Conservation (phyloP, 2,113 vertebrate genomes). For the Lethenteron reissneri region DNA sequence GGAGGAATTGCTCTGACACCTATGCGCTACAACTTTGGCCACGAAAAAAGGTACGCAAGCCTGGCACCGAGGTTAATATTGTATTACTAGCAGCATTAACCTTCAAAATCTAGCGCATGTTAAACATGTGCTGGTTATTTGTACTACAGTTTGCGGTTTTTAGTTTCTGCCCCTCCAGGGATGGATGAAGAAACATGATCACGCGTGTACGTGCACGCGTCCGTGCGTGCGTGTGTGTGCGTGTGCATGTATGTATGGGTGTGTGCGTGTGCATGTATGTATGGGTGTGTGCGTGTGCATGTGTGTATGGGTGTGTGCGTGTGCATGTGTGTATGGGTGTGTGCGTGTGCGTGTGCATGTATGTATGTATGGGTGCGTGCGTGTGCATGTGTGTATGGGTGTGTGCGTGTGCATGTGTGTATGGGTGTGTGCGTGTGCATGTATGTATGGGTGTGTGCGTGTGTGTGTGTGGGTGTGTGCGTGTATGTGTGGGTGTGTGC, state of each 20-base stretch:
- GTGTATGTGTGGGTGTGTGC: background rate
- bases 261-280: background rate
- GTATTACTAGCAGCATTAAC: too few species aligned
- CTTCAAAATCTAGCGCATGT: too few species aligned
- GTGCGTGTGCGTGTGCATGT: background rate
- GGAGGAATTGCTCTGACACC: too few species aligned
- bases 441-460: background rate
- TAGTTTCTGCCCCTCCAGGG: too few species aligned
- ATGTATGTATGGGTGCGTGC: background rate
- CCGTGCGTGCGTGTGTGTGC: background rate
- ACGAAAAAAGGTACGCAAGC: too few species aligned
- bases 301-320: background rate
- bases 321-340: background rate
- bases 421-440: background rate
- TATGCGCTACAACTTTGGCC: too few species aligned
- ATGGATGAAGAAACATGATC: too few species aligned
- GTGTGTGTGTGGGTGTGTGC: background rate
- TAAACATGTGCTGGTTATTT: too few species aligned
- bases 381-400: background rate
- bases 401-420: background rate
- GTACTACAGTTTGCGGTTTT: too few species aligned
- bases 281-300: background rate
- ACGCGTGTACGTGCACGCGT: too few species aligned
- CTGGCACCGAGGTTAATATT: too few species aligned
- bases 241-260: background rate